Percentiles rank a stretch among this genome's conserved stretches.
phyloP scores from a whole-genome alignment of 1,140 invertebrate species.

The Diabrotica undecimpunctata region DNA sequence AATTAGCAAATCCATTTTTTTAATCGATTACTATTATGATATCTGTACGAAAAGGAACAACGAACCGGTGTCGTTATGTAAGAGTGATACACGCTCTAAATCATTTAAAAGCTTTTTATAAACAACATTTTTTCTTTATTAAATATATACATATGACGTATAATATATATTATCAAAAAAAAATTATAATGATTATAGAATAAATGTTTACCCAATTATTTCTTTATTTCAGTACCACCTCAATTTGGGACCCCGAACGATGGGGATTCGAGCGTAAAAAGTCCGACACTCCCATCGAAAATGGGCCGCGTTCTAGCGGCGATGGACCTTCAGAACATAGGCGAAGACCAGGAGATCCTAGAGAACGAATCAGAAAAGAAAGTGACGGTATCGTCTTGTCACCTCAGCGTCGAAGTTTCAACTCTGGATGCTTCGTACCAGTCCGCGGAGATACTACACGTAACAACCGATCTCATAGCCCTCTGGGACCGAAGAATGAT shows the following conservation, averaged over 20 bases:
- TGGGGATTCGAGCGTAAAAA: slow-evolving; percentile 56
- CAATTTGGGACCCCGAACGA: slow-evolving; percentile 60
- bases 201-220: neutral
- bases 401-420: slow-evolving; percentile 78
- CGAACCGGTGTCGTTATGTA: no score
- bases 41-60: no score
- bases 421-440: slow-evolving; percentile 72
- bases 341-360: slow-evolving; percentile 65
- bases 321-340: slow-evolving; percentile 27
- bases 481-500: slow-evolving; percentile 30
- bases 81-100: no score
- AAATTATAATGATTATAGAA: no score
- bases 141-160: no score
- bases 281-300: slow-evolving; percentile 54
- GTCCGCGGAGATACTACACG: slow-evolving; percentile 39
- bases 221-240: slow-evolving; percentile 48
- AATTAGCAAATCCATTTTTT: no score
- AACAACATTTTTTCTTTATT: no score
- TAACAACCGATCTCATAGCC: slow-evolving; percentile 52
- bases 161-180: no score
- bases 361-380: slow-evolving; percentile 76
- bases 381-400: slow-evolving; percentile 78
- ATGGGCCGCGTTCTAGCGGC: slow-evolving; percentile 39
- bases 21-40: no score
- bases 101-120: no score